A percentile compares a stretch with the other conserved stretches of the same genome.
phyloP scores from a whole-genome alignment of 2,797 vertebrate species.

The Schizopygopsis malacanthus region DNA sequence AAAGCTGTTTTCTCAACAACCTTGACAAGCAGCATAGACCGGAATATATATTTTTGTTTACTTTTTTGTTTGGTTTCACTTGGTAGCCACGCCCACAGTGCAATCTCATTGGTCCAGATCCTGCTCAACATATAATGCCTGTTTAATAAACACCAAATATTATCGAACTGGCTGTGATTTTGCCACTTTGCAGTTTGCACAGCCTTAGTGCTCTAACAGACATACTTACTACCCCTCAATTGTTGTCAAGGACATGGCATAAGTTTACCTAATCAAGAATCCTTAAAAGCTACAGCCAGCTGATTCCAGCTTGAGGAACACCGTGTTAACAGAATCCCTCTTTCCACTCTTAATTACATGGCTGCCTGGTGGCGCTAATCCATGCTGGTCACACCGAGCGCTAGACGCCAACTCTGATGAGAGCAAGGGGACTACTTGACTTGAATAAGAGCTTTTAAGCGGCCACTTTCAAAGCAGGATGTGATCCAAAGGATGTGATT shows the following conservation, averaged over 20 bases:
- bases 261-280: background rate
- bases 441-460: conserved; percentile 4
- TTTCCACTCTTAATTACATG: background rate
- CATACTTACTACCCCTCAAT: background rate
- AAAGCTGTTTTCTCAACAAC: background rate
- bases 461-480: conserved; percentile 4
- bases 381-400: background rate
- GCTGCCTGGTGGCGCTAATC: background rate
- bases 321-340: background rate
- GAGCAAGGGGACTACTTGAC: conserved; percentile 3
- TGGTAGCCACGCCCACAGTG: background rate
- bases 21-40: background rate
- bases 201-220: background rate
- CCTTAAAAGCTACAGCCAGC: conserved; percentile 2
- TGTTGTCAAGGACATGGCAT: background rate
- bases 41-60: background rate
- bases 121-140: background rate
- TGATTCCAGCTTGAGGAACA: conserved; percentile 6
- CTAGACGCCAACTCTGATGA: conserved; percentile 2
- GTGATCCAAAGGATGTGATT: conserved; percentile 19
- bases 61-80: background rate
- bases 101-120: background rate
- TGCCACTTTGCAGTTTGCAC: background rate
- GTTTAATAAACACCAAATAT: background rate
- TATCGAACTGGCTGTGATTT: background rate